Percentiles rank a stretch among this genome's conserved stretches.
phyloP scores from a whole-genome alignment of 2,888 invertebrate genomes.

The Aelia acuminata region DNA sequence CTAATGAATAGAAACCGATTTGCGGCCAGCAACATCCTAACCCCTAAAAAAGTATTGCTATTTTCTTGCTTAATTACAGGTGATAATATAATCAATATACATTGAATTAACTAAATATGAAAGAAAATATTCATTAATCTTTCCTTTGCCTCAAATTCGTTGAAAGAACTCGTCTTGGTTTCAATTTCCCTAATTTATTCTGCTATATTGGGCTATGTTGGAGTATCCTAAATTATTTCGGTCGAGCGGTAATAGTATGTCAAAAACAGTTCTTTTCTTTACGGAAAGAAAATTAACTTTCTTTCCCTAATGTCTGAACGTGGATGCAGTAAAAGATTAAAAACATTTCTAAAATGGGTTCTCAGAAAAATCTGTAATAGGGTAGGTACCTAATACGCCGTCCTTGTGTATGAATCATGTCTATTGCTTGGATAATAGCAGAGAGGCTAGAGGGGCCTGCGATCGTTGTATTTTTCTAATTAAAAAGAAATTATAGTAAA shows the following conservation, averaged over 20 bases:
- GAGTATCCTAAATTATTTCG: not conserved
- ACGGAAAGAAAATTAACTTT: constrained; percentile 10
- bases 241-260: constrained; percentile 19
- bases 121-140: not conserved
- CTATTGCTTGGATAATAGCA: not conserved
- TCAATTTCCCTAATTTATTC: not conserved
- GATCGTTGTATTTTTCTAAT: not conserved
- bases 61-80: no score
- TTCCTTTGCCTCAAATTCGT: not conserved
- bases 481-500: not conserved
- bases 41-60: no score
- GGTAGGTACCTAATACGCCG: not conserved
- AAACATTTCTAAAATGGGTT: not conserved
- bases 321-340: not conserved
- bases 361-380: not conserved
- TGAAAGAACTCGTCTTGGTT: not conserved
- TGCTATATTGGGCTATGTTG: not conserved
- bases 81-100: no score
- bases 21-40: no score
- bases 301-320: not conserved
- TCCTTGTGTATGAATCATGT: not conserved
- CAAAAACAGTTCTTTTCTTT: constrained; percentile 9
- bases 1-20: no score
- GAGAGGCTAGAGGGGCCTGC: not conserved
- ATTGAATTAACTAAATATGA: no score